Evolutionary conservation across 2,113 vertebrate species (phyloP).

Genomic region (Semnopithecus entellus): DNA sequence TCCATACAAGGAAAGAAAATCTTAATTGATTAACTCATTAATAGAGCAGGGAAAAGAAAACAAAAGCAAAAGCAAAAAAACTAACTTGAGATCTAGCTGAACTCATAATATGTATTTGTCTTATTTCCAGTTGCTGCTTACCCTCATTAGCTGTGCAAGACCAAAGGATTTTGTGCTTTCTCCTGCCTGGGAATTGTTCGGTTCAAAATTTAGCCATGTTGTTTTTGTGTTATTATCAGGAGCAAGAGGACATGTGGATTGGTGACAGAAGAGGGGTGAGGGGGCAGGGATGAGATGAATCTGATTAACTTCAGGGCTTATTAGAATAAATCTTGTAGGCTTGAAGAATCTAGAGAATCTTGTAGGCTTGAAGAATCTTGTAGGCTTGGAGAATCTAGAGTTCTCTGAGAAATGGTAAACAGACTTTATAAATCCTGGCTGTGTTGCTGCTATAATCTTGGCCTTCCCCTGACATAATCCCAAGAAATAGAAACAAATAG

Average conservation of each 20-base stretch:
- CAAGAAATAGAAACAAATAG: neutral
- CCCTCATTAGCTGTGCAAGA: neutral
- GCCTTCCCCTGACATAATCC: neutral
- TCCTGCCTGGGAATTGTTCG: neutral
- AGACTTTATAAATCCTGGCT: neutral
- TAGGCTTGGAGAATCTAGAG: neutral
- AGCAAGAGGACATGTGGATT: neutral
- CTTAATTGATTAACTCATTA: neutral
- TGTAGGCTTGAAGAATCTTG: neutral
- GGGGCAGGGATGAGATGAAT: neutral
- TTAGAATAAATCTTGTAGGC: neutral
- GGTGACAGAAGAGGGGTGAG: rapidly evolving
- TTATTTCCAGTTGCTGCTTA: neutral
- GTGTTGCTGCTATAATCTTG: neutral
- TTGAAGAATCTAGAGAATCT: neutral
- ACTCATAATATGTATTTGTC: neutral
- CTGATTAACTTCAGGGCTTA: neutral
- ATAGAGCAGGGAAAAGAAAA: neutral
- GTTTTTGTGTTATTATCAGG: neutral
- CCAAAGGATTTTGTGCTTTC: neutral
- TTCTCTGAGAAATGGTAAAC: neutral
- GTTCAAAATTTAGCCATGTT: neutral
- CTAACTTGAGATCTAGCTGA: neutral
- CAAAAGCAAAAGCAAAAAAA: neutral
- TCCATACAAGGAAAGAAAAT: neutral